phyloP scores from a whole-genome alignment of 2,888 invertebrate species.

The Dasysyrphus albostriatus region DNA sequence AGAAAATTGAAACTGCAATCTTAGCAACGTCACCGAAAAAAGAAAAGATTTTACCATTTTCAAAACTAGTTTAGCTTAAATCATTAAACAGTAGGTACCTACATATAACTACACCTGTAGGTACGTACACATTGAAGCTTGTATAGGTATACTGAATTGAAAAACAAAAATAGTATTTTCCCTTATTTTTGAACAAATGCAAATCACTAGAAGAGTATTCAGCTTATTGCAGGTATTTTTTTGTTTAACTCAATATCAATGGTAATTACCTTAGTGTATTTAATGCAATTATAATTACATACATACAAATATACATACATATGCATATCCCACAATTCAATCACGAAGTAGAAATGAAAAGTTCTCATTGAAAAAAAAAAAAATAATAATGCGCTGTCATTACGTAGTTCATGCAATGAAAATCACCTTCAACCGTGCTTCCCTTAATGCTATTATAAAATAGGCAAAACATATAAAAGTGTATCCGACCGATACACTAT shows the following conservation, averaged over 20 bases:
- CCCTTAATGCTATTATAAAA: conserved; percentile 68
- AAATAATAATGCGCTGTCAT: conserved; percentile 34
- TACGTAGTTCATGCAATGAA: conserved; percentile 64
- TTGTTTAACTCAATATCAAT: conserved; percentile 27
- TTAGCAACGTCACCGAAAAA: no score
- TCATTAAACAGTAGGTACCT: no score
- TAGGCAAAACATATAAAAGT: conserved; percentile 46
- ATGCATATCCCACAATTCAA: conserved; percentile 33
- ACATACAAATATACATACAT: not conserved
- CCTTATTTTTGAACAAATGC: not conserved
- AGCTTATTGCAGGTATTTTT: not conserved
- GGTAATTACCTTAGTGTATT: conserved; percentile 31
- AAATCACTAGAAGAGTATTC: not conserved
- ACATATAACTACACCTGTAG: no score
- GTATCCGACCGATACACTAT: conserved; percentile 61
- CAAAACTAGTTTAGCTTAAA: no score
- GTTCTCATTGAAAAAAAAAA: conserved; percentile 34
- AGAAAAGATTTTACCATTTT: no score
- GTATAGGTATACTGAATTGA: not conserved
- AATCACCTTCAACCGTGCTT: conserved; percentile 70
- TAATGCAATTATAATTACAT: conserved; percentile 62
- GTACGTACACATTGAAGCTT: no score
- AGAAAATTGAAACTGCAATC: no score
- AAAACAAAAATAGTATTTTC: not conserved
- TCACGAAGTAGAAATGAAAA: conserved; percentile 60